phyloP scores from a whole-genome alignment of 1,140 invertebrate species.

The Hycleus phaleratus region DNA sequence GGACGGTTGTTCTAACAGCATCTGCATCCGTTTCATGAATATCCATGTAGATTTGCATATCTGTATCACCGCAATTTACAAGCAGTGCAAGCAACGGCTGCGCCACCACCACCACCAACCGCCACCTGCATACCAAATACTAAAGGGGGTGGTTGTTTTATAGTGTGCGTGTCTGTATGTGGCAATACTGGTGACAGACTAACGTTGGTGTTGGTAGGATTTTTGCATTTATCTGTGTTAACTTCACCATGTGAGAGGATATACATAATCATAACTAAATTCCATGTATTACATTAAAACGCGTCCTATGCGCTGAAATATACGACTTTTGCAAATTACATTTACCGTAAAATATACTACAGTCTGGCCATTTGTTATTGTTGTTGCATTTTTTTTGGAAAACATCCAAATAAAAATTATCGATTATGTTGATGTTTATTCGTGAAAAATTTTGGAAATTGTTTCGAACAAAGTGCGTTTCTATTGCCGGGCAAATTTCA shows the following conservation, averaged over 20 bases:
- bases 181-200: too few species aligned
- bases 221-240: too few species aligned
- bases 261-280: too few species aligned
- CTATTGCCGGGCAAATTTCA: neutral
- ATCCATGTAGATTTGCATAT: slow-evolving; percentile 24
- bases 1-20: neutral
- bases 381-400: neutral
- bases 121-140: slow-evolving; percentile 10
- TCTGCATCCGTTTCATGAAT: slow-evolving; percentile 21
- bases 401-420: too few species aligned
- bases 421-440: neutral
- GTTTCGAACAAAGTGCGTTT: neutral
- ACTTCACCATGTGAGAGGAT: too few species aligned
- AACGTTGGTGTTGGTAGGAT: too few species aligned
- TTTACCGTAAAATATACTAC: too few species aligned
- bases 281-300: too few species aligned
- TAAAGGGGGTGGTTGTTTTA: too few species aligned
- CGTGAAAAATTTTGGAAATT: neutral
- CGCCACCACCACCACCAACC: neutral
- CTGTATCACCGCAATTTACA: slow-evolving; percentile 25
- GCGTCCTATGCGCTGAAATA: too few species aligned
- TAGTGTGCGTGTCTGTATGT: too few species aligned
- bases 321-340: too few species aligned
- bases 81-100: slow-evolving; percentile 11
- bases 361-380: neutral